Percentiles rank a stretch among this genome's conserved stretches.
Conservation (phyloP, 2,797 vertebrate species). For the Neosilurus mollespiculum region DNA sequence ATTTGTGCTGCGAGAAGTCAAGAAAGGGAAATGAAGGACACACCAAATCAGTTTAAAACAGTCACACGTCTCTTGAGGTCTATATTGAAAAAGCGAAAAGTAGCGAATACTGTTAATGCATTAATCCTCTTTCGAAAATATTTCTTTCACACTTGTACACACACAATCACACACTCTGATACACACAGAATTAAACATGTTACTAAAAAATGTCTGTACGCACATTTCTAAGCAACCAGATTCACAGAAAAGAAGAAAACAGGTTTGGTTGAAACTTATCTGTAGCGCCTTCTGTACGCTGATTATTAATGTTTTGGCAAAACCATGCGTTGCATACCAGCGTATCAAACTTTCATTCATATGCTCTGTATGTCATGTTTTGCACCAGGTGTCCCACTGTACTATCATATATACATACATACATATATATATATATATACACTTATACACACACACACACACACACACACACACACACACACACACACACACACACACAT, state of each 20-base stretch:
- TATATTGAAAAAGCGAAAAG: conserved; percentile 22
- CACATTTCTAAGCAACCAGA: background rate
- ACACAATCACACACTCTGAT: background rate
- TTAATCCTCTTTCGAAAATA: conserved; percentile 4
- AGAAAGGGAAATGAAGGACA: conserved; percentile 20
- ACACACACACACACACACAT: too few relatives aligned
- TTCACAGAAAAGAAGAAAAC: background rate
- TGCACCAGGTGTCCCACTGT: background rate
- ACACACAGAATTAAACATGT: background rate
- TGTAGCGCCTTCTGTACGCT: background rate
- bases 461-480: too few relatives aligned
- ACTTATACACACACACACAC: too few relatives aligned
- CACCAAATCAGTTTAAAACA: conserved; percentile 7
- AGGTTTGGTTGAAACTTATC: background rate
- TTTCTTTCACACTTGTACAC: background rate
- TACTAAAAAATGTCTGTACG: background rate
- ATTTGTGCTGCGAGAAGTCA: conserved; percentile 22
- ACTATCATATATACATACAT: background rate
- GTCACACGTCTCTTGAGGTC: conserved; percentile 8
- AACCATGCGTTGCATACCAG: background rate
- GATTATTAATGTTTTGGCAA: background rate
- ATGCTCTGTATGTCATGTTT: background rate
- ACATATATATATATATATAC: too few relatives aligned
- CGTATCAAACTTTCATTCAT: background rate
- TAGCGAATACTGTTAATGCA: conserved; percentile 10